Evolutionary conservation across 1,140 invertebrate species (phyloP).

Genomic region (Bradynema listronoti): DNA sequence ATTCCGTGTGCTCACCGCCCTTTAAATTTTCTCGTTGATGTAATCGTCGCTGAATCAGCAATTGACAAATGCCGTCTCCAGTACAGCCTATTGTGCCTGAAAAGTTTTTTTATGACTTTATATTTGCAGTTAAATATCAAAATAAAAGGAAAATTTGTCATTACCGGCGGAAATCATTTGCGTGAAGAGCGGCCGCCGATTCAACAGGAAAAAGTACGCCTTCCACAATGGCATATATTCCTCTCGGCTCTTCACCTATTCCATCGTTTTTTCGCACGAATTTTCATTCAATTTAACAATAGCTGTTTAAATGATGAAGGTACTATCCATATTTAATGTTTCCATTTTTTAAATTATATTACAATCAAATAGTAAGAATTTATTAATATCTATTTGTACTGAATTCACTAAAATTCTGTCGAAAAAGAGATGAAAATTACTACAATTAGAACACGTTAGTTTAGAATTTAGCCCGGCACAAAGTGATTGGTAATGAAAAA

Average conservation of each 20-base stretch:
- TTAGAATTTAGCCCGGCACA: no score
- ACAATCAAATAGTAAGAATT: background rate
- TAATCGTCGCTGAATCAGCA: background rate
- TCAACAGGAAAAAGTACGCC: constrained; percentile 1
- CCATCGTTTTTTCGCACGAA: no score
- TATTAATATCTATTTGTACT: background rate
- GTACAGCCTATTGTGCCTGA: constrained; percentile 8
- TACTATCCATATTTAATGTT: no score
- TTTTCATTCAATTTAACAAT: no score
- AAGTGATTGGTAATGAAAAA: no score
- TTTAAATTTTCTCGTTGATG: background rate
- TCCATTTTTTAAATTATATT: background rate
- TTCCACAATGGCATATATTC: constrained; percentile 1
- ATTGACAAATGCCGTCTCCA: constrained; percentile 10
- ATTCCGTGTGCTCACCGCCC: background rate
- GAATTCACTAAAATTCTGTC: no score
- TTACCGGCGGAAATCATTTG: constrained; percentile 23
- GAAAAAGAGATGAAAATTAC: no score
- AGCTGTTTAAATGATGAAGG: no score
- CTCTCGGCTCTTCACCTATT: no score
- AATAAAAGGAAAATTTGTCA: background rate
- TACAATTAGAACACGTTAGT: no score
- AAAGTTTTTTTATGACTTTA: background rate
- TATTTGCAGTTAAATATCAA: background rate
- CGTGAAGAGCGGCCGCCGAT: constrained; percentile 14